Percentiles rank a stretch among this genome's conserved stretches.
These are phyloP conservation scores for Burhinus bistriatus DNA, from an alignment of 2,113 vertebrate genomes.

Conservation along the genomic window DNA sequence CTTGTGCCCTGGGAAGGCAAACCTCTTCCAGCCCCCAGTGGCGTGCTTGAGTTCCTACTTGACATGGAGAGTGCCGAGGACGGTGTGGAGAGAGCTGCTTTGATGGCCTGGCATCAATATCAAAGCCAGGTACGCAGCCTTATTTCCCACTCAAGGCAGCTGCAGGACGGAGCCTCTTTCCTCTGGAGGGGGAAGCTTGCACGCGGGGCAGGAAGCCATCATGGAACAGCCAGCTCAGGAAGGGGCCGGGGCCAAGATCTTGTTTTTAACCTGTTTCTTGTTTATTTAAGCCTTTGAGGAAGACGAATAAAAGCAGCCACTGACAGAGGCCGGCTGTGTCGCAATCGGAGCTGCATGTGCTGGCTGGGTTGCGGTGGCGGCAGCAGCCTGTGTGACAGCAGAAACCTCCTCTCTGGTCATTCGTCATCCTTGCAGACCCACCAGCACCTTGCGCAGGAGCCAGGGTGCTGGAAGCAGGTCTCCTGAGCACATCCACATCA, in stretches of 20 bases:
- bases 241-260: slow-evolving; percentile 32
- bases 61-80: rapidly evolving
- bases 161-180: background rate
- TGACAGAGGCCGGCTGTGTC: background rate
- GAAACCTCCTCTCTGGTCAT: rapidly evolving
- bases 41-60: rapidly evolving
- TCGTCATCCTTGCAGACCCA: background rate
- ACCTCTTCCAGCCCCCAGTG: background rate
- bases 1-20: background rate
- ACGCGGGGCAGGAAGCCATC: slow-evolving; percentile 9
- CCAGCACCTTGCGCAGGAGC: background rate
- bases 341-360: background rate
- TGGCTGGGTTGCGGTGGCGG: rapidly evolving
- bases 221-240: slow-evolving; percentile 56
- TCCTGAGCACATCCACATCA: background rate
- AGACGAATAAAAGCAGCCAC: background rate
- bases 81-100: background rate
- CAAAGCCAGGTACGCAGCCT: background rate
- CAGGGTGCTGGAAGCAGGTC: background rate
- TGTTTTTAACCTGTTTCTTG: slow-evolving; percentile 63
- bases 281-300: slow-evolving; percentile 63
- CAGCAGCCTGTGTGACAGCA: background rate
- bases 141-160: background rate
- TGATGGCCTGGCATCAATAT: background rate
- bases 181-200: background rate